phyloP scores from a whole-genome alignment of 2,888 invertebrate genomes.

The Drosophila yooni region DNA sequence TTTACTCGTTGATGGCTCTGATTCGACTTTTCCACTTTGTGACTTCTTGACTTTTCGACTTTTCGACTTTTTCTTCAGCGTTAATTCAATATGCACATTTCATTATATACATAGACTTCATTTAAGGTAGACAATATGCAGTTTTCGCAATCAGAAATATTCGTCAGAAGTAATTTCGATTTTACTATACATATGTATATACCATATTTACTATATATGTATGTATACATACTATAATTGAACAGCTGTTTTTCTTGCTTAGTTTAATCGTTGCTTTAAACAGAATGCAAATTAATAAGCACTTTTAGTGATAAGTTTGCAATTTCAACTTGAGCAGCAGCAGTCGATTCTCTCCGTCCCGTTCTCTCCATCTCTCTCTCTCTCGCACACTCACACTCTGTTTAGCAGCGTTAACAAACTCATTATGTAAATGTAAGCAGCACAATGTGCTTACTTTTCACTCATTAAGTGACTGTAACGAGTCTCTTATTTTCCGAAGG shows the following conservation, averaged over 20 bases:
- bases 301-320: neutral
- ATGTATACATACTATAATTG: neutral
- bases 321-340: neutral
- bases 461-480: constrained; percentile 1
- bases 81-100: neutral
- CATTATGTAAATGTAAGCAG: constrained; percentile 5
- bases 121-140: neutral
- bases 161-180: neutral
- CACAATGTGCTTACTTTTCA: neutral
- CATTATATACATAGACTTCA: neutral
- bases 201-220: too few species aligned
- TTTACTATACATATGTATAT: too few species aligned
- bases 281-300: neutral
- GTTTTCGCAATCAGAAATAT: neutral
- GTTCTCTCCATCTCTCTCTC: neutral
- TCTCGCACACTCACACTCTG: neutral
- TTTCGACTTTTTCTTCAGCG: neutral
- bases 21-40: neutral
- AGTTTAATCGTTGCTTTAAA: neutral
- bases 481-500: neutral
- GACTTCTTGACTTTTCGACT: neutral
- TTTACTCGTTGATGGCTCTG: constrained; percentile 21
- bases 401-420: neutral
- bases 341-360: neutral
- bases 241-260: neutral